Percentiles rank a stretch among this genome's conserved stretches.
phyloP scores from a whole-genome alignment of 1,140 invertebrate genomes.

The Leptestheria dahalacensis region DNA sequence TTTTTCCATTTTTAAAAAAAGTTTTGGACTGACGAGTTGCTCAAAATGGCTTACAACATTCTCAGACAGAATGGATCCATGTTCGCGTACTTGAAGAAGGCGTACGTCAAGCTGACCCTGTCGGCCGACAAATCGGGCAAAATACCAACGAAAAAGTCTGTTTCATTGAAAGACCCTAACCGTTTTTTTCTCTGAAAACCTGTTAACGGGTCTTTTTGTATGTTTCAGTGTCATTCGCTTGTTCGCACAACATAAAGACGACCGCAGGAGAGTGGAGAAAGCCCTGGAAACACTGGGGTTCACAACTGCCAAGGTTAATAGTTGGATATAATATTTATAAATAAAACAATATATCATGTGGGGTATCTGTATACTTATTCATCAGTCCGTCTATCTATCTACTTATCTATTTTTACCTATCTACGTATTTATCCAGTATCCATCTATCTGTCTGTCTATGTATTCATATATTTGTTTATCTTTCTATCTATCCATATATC shows the following conservation, averaged over 20 bases:
- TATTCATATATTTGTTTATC: too few relatives aligned
- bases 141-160: conserved; percentile 84
- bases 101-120: conserved; percentile 68
- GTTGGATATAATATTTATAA: too few relatives aligned
- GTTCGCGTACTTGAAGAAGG: conserved; percentile 73
- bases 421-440: too few relatives aligned
- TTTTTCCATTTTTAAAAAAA: conserved; percentile 24
- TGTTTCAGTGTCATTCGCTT: conserved; percentile 65
- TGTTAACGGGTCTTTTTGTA: conserved; percentile 14
- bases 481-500: too few relatives aligned
- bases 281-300: conserved; percentile 72
- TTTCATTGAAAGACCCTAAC: conserved; percentile 23
- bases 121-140: conserved; percentile 73
- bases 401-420: too few relatives aligned
- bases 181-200: conserved; percentile 16
- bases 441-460: too few relatives aligned
- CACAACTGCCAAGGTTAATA: conserved; percentile 71
- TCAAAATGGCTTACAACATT: conserved; percentile 78
- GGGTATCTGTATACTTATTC: too few relatives aligned
- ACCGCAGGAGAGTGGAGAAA: conserved; percentile 80
- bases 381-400: too few relatives aligned
- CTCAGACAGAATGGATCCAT: conserved; percentile 73
- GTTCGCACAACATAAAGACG: conserved; percentile 85
- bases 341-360: too few relatives aligned
- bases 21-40: conserved; percentile 78